Evolutionary conservation across 2,113 vertebrate species (phyloP).

Genomic region (Agelaius tricolor): DNA sequence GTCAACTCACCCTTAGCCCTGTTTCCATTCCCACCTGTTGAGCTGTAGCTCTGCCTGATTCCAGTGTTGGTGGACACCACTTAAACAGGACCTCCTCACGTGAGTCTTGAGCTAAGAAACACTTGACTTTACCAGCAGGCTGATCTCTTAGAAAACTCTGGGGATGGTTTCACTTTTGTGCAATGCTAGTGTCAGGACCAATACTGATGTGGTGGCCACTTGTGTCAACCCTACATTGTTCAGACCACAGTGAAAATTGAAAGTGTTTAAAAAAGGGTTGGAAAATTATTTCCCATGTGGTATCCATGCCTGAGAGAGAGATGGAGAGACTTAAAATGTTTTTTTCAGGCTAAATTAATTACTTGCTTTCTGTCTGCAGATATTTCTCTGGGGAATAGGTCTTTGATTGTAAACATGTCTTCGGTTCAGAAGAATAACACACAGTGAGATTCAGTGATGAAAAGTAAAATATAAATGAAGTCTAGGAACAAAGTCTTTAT

Average conservation of each 20-base stretch:
- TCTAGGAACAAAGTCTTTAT: background rate
- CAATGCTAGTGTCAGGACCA: background rate
- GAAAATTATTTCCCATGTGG: background rate
- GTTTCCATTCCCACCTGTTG: background rate
- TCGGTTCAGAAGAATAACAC: background rate
- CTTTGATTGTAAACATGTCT: background rate
- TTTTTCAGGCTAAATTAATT: background rate
- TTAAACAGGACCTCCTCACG: background rate
- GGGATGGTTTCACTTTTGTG: background rate
- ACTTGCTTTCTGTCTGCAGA: background rate
- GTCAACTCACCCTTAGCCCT: rapidly evolving
- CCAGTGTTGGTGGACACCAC: background rate
- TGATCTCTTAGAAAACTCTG: background rate
- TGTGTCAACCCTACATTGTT: background rate
- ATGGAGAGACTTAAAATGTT: background rate
- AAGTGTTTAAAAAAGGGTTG: background rate
- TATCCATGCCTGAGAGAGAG: background rate
- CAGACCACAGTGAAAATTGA: background rate
- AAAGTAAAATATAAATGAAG: background rate
- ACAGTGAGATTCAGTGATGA: background rate
- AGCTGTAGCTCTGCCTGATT: background rate
- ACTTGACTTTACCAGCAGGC: background rate
- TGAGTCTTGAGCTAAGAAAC: background rate
- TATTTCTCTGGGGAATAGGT: background rate
- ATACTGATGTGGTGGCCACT: background rate